Base-by-base conservation (phyloP, 2,113 vertebrate species). In the Gasterosteus aculeatus region DNA sequence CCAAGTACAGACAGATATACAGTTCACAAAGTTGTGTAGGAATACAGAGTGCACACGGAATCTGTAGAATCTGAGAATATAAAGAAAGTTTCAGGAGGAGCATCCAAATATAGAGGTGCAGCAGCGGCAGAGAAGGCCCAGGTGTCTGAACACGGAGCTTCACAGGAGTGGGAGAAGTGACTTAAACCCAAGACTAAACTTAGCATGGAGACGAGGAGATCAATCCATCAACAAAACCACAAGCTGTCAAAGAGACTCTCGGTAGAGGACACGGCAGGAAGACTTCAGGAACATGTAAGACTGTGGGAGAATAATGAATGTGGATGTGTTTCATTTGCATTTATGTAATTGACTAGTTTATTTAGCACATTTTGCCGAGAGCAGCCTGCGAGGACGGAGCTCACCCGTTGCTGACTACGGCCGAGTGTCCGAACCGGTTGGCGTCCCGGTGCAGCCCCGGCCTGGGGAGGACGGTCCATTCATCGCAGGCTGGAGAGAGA, bases 401-500 rank as follows among this genome's bases (percentile, higher is more conserved):
- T 94, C 82, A 97, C 97, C 96, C 93, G 63, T 97, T 96, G 85
- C 92, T 89, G 1, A 96, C 92, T 71, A 95, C 94, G 0, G 96
- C 94, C 0, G 96, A 96, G 65, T 97, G 96, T 51, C 97, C 96
- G 38, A 97, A 98, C 60, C 96, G 95, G 91, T 97, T 96, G 78
- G 94, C 86, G 2, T 97, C 95, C 0, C 93, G 93, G 16, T 95
- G 94, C 59, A 97, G 94, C 10, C 73, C 85, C 0, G 95, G 96
- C 58, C 91, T 94, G 22, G 95, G 96, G 42, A 98, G 95, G 46
- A 95, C 91, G 0, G 92, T 92, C 97, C 97, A 98, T 0, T 92
- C 89, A 5, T 98, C 96, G 10, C 97, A 97, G 38, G 94, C 96
- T 97, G 79, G 47, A 6, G 75, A 83, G 22, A 47, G 75, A 83